These are phyloP conservation scores for Paramormyrops kingsleyae DNA, from an alignment of 2,113 vertebrate genomes.

Conservation along the genomic window DNA sequence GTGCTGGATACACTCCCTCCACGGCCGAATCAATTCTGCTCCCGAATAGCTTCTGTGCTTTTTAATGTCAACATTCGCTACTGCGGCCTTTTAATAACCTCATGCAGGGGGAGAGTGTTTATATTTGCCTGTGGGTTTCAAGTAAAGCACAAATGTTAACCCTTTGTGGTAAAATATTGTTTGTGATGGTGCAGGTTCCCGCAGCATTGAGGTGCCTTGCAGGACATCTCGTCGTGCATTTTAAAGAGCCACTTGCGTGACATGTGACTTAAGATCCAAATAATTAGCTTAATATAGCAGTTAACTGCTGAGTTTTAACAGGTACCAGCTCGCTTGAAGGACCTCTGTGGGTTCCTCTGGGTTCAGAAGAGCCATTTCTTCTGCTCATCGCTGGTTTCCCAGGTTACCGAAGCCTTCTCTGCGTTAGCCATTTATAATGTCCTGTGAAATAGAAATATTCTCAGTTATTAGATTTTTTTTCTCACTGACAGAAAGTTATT, in stretches of 20 bases:
- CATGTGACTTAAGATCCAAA: background rate
- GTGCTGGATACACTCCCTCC: background rate
- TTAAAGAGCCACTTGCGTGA: background rate
- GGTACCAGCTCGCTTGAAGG: background rate
- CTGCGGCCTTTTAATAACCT: background rate
- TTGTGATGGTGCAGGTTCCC: background rate
- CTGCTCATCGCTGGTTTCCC: background rate
- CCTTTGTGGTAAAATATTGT: background rate
- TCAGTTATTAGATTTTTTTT: background rate
- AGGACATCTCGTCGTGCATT: background rate
- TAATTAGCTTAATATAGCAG: background rate
- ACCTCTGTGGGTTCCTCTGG: background rate
- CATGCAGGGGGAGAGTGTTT: background rate
- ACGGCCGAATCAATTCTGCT: background rate
- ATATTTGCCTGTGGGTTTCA: background rate
- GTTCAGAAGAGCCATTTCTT: background rate
- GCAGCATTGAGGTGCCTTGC: background rate
- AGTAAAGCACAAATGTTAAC: background rate
- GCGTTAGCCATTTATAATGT: background rate
- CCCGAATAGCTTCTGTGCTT: background rate
- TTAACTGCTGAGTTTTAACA: background rate
- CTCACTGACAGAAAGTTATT: background rate
- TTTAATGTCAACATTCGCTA: conserved; percentile 18
- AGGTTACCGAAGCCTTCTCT: background rate
- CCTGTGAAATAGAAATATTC: background rate